Evolutionary conservation across 2,888 invertebrate species (phyloP).

Genomic region (Geotrupes spiniger): DNA sequence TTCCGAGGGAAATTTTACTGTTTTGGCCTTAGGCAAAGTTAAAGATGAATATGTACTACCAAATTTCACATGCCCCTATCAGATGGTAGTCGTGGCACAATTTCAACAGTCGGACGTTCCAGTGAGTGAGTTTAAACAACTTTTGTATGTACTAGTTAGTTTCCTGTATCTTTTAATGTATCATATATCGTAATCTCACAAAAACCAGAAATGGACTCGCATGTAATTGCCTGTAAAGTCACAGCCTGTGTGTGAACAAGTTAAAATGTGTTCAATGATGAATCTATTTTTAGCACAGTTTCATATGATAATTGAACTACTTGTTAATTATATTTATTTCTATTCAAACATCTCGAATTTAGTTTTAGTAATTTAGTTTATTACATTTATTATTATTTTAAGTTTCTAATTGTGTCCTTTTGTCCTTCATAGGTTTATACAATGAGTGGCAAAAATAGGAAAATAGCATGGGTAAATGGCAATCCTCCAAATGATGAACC

Average conservation of each 20-base stretch:
- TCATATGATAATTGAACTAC: too few relatives aligned
- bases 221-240: too few relatives aligned
- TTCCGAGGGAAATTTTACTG: constrained; percentile 96
- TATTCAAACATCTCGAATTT: too few relatives aligned
- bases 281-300: too few relatives aligned
- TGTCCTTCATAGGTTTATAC: constrained; percentile 67
- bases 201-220: too few relatives aligned
- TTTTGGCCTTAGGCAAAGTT: constrained; percentile 70
- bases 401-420: neutral
- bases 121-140: constrained; percentile 62
- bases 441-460: constrained; percentile 53
- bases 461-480: constrained; percentile 80
- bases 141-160: constrained; percentile 4
- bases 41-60: constrained; percentile 48
- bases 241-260: too few relatives aligned
- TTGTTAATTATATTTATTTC: too few relatives aligned
- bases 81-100: constrained; percentile 82
- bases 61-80: constrained; percentile 69
- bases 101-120: constrained; percentile 67
- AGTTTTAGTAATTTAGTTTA: too few relatives aligned
- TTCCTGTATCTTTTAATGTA: too few relatives aligned
- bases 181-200: too few relatives aligned
- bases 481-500: constrained; percentile 89
- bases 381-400: neutral
- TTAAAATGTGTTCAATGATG: too few relatives aligned